phyloP scores from a whole-genome alignment of 2,888 invertebrate genomes.

The Drosophila lutescens region DNA sequence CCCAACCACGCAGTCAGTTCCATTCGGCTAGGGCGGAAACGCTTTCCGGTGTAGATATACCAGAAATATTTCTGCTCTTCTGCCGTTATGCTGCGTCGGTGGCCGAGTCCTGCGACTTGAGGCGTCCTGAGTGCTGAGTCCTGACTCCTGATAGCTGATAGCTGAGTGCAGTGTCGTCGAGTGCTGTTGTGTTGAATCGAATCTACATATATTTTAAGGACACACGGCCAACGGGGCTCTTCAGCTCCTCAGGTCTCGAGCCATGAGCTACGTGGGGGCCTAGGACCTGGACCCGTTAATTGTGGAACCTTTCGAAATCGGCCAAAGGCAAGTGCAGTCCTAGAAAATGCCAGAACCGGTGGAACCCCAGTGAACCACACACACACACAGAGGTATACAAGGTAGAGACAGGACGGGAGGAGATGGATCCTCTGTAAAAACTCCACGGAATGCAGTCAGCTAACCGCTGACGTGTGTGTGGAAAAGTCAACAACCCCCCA shows the following conservation, averaged over 20 bases:
- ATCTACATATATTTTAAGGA: neutral
- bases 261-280: slow-evolving; percentile 5
- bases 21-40: slow-evolving; percentile 82
- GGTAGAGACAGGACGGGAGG: neutral
- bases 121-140: neutral
- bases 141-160: slow-evolving; percentile 3
- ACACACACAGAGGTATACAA: neutral
- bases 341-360: slow-evolving; percentile 4
- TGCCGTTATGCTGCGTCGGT: slow-evolving; percentile 44
- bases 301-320: slow-evolving; percentile 20
- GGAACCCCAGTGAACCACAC: slow-evolving; percentile 6
- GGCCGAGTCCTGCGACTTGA: slow-evolving; percentile 17
- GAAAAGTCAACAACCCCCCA: slow-evolving; percentile 8
- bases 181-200: slow-evolving; percentile 8
- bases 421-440: slow-evolving; percentile 1
- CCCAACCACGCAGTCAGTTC: slow-evolving; percentile 1
- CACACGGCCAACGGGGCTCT: neutral
- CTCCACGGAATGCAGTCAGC: neutral
- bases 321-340: slow-evolving; percentile 7
- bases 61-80: slow-evolving; percentile 80
- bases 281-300: slow-evolving; percentile 1
- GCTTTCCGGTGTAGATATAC: slow-evolving; percentile 79
- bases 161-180: slow-evolving; percentile 42
- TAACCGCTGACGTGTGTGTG: slow-evolving; percentile 3
- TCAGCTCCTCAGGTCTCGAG: neutral